Percentiles rank a stretch among this genome's conserved stretches.
Evolutionary conservation across 2,797 vertebrate species (phyloP).

Genomic region (Diglossa cyanea): DNA sequence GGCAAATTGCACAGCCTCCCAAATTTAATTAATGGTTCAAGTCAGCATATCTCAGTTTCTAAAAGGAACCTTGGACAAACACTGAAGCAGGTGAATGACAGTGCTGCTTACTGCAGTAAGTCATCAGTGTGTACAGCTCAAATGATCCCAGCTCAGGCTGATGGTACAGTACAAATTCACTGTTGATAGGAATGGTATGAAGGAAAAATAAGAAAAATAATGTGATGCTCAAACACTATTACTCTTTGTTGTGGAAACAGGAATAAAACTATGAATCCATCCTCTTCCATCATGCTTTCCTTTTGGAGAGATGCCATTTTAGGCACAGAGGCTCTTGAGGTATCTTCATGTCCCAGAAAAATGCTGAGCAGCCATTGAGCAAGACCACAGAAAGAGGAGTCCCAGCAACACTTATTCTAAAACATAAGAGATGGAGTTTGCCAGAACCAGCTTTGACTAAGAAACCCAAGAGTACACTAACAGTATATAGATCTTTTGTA

Average conservation of each 20-base stretch:
- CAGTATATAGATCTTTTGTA: neutral
- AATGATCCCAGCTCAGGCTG: neutral
- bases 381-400: neutral
- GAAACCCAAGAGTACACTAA: neutral
- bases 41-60: constrained; percentile 1
- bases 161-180: neutral
- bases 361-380: neutral
- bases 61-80: neutral
- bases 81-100: neutral
- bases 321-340: neutral
- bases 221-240: neutral
- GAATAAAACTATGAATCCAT: neutral
- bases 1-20: neutral
- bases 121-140: neutral
- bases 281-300: neutral
- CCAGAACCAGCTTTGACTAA: neutral
- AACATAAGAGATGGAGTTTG: neutral
- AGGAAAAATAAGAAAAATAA: neutral
- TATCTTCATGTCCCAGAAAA: neutral
- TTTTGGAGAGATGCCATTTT: neutral
- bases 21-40: constrained; percentile 52
- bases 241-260: neutral
- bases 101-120: neutral
- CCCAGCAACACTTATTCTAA: neutral
- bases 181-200: neutral